Percentiles rank a stretch among this genome's conserved stretches.
These are phyloP conservation scores for Tenthredo notha DNA, from an alignment of 2,888 invertebrate genomes.

Conservation along the genomic window DNA sequence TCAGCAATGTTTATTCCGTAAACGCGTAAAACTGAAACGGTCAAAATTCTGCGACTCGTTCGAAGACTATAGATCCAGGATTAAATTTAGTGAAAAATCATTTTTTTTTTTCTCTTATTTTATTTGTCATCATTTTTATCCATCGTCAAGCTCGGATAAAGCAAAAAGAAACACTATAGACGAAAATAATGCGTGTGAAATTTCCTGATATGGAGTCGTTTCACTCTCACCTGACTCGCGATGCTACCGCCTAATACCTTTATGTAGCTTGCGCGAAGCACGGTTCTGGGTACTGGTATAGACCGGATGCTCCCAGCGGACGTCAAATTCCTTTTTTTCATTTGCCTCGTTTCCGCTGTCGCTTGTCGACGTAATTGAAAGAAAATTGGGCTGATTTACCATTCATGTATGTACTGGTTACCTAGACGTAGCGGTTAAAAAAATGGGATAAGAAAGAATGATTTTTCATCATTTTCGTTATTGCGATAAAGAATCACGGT, in stretches of 20 bases:
- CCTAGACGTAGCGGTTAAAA: background rate
- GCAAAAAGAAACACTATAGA: background rate
- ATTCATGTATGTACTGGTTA: background rate
- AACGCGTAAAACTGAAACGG: background rate
- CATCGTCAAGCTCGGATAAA: background rate
- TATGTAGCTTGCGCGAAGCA: conserved; percentile 22
- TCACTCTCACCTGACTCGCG: conserved; percentile 9
- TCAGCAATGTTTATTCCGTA: conserved; percentile 12
- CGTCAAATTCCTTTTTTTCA: conserved; percentile 67
- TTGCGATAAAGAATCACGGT: background rate
- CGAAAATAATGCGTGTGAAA: background rate
- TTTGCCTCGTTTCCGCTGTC: conserved; percentile 63
- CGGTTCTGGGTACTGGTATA: conserved; percentile 55
- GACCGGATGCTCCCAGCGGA: conserved; percentile 72
- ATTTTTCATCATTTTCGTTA: background rate
- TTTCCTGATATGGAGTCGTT: background rate
- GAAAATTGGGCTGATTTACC: conserved; percentile 65
- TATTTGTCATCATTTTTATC: no score
- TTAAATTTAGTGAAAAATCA: no score
- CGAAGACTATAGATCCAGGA: no score
- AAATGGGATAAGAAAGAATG: background rate
- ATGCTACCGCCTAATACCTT: background rate
- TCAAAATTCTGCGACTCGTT: background rate
- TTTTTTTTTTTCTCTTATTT: no score
- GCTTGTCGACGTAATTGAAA: conserved; percentile 61